Base-by-base conservation (phyloP, 2,888 invertebrate species). In the Autographa gamma region DNA sequence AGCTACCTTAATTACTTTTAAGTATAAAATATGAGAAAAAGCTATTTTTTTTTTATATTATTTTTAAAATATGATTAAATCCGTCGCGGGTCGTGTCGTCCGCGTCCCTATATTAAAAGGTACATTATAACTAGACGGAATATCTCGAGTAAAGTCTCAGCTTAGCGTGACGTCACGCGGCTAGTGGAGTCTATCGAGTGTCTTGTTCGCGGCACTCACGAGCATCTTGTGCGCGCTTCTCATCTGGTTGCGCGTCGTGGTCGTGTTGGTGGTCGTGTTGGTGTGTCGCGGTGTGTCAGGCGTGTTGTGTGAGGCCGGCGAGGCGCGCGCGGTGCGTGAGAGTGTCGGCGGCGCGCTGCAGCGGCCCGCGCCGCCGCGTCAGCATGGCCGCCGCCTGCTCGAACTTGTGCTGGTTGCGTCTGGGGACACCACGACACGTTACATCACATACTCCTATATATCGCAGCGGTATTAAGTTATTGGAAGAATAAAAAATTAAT, bases 391-490 rank as follows among this genome's bases (percentile, higher is more conserved):
- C 97, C 34, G 96, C 96, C 71, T 89, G 90, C 73, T 96, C 96
- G 84, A 97, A 97, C 93, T 98, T 98, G 82, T 97, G 97, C 79
- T 97, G 97, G 88, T 99, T 99, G 82, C 98, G 96, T 48, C 98
- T 96, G 89, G 2, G 16, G 14, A 43, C 8, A 48, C 4, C 4
- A 9, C 2, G 4, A 52, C 18, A 0, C 4, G 2, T 41, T 41
- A 41, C 41, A 41, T 3, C 0, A 11, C 13, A 13, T 13, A 25
- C 25, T n/a, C n/a, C n/a, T n/a, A n/a, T n/a, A n/a, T n/a, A n/a
- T n/a, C n/a, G n/a, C n/a, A n/a, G n/a, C n/a, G n/a, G n/a, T n/a
- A n/a, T n/a, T n/a, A n/a, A n/a, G n/a, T n/a, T n/a, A n/a, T n/a
- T n/a, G n/a, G n/a, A n/a, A n/a, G n/a, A n/a, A n/a, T n/a, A n/a